Conservation (phyloP, 2,888 invertebrate genomes). For the Lagria hirta region DNA sequence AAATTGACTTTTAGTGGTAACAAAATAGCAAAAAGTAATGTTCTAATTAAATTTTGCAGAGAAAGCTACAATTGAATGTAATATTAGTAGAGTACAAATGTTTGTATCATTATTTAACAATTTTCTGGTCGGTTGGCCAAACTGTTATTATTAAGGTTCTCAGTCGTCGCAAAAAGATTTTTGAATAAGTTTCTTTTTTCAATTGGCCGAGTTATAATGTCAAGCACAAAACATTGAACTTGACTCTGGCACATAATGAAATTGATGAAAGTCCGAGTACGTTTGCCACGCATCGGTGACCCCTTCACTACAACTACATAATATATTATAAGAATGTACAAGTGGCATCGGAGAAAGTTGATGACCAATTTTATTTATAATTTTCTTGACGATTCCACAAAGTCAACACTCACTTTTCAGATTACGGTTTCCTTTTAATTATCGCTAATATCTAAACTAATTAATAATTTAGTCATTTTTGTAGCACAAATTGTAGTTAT, state of each 20-base stretch:
- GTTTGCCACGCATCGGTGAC: conserved; percentile 19
- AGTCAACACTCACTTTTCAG: conserved; percentile 15
- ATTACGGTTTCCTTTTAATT: no score
- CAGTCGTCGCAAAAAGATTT: not conserved
- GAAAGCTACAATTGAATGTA: no score
- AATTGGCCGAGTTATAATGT: conserved; percentile 19
- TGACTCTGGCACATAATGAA: conserved; percentile 21
- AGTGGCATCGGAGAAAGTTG: conserved; percentile 19
- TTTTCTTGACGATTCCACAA: conserved; percentile 8
- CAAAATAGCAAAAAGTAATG: no score
- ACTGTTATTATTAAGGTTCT: no score
- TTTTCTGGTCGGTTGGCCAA: no score
- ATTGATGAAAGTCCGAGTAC: conserved; percentile 23
- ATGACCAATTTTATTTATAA: conserved; percentile 17
- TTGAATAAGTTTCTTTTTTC: conserved; percentile 16
- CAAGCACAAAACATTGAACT: conserved; percentile 26
- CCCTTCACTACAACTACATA: conserved; percentile 15
- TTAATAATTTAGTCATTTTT: no score
- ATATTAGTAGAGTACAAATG: no score
- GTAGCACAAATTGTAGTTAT: no score
- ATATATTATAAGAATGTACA: conserved; percentile 11
- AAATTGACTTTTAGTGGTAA: no score
- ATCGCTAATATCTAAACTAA: no score
- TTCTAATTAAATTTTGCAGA: no score
- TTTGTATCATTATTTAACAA: no score